These are phyloP conservation scores for Cynoglossus semilaevis DNA, from an alignment of 2,113 vertebrate genomes.

Conservation along the genomic window DNA sequence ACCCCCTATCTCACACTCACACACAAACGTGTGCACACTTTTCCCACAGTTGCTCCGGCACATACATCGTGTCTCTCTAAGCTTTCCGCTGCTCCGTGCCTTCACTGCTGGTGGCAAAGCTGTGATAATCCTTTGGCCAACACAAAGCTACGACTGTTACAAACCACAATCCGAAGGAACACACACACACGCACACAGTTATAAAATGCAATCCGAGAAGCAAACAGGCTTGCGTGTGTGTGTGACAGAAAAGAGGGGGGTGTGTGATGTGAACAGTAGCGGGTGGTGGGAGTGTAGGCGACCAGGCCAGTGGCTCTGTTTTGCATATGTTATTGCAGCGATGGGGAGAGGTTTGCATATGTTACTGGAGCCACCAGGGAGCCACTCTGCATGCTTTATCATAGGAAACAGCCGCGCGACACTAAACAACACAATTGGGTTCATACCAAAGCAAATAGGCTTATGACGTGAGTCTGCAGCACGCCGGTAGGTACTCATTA, in stretches of 20 bases:
- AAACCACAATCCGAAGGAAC: slow-evolving; percentile 68
- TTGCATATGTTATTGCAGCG: slow-evolving; percentile 71
- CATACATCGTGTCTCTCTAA: slow-evolving; percentile 59
- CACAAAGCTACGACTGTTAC: slow-evolving; percentile 73
- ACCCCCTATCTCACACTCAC: slow-evolving; percentile 45
- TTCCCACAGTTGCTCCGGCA: slow-evolving; percentile 67
- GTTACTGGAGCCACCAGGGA: slow-evolving; percentile 66
- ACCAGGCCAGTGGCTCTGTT: slow-evolving; percentile 52
- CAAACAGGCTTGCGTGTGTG: slow-evolving; percentile 59
- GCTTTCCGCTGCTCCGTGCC: slow-evolving; percentile 68
- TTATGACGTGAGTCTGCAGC: slow-evolving; percentile 6
- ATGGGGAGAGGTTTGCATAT: slow-evolving; percentile 69
- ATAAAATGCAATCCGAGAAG: slow-evolving; percentile 57
- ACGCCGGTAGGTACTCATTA: too few relatives aligned
- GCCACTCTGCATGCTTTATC: slow-evolving; percentile 63
- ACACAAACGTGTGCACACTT: slow-evolving; percentile 34
- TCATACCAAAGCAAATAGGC: slow-evolving; percentile 63
- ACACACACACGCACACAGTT: slow-evolving; percentile 55
- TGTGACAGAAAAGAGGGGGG: slow-evolving; percentile 35
- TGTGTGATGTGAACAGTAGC: slow-evolving; percentile 40
- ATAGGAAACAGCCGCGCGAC: slow-evolving; percentile 58
- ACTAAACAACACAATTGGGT: slow-evolving; percentile 44
- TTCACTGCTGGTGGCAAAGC: slow-evolving; percentile 74
- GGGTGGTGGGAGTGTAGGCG: slow-evolving; percentile 39
- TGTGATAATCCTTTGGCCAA: slow-evolving; percentile 74